These are phyloP conservation scores for Cichladusa arquata DNA, from an alignment of 2,113 vertebrate species.

Conservation along the genomic window DNA sequence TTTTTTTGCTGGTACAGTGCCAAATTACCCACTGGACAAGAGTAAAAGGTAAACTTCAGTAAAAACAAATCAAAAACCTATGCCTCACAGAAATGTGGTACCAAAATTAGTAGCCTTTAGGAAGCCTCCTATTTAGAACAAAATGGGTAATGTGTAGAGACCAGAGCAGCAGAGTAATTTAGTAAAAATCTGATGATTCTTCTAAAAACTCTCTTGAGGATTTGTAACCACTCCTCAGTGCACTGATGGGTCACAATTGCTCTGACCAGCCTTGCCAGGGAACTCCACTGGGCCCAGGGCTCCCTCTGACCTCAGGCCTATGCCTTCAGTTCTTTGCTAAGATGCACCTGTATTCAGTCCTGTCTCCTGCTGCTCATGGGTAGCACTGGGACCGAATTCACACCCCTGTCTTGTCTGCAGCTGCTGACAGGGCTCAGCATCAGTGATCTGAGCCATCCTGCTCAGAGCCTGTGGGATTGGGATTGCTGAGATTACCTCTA, in stretches of 20 bases:
- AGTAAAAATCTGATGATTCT: not conserved
- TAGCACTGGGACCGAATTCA: not conserved
- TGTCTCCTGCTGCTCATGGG: not conserved
- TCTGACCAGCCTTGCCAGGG: not conserved
- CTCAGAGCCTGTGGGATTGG: not conserved
- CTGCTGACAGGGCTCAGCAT: not conserved
- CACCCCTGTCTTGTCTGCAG: not conserved
- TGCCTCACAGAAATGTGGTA: not conserved
- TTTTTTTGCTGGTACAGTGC: not conserved
- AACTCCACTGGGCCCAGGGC: not conserved
- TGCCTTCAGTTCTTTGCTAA: not conserved
- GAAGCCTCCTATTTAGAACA: not conserved
- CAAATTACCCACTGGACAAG: not conserved
- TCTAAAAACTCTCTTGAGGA: not conserved
- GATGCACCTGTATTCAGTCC: not conserved
- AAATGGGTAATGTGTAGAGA: not conserved
- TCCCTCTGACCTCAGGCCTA: not conserved
- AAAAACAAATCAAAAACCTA: not conserved
- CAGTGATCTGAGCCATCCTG: not conserved
- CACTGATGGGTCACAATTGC: not conserved
- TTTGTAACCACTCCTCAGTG: not conserved
- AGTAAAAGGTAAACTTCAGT: not conserved
- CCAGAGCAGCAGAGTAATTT: not conserved
- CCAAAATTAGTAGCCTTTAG: not conserved
- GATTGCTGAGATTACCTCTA: not conserved